Evolutionary conservation across 1,140 invertebrate species (phyloP).

Genomic region (Leptopilina boulardi): DNA sequence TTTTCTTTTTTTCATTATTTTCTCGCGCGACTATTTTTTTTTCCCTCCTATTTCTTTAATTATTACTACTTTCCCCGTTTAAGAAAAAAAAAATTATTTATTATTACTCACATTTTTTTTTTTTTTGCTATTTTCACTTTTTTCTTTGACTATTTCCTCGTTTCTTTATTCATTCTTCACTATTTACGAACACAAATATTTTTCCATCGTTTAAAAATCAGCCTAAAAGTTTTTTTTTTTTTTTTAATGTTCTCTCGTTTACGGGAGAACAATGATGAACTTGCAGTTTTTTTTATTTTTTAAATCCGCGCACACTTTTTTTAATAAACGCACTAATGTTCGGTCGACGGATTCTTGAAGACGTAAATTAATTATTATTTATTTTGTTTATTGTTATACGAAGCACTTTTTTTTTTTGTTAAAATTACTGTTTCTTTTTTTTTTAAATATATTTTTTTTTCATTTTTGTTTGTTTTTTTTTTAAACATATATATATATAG

Average conservation of each 20-base stretch:
- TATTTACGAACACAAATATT: too few relatives aligned
- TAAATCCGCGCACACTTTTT: slow-evolving; percentile 9
- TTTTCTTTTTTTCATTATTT: too few relatives aligned
- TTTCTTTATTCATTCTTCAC: too few relatives aligned
- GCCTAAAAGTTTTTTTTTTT: slow-evolving; percentile 44
- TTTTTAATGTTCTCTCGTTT: background rate
- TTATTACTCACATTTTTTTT: too few relatives aligned
- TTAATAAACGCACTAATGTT: slow-evolving; percentile 21
- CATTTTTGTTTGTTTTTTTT: slow-evolving; percentile 41
- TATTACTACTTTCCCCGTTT: too few relatives aligned
- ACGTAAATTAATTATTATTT: slow-evolving; percentile 28
- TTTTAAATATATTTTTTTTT: slow-evolving; percentile 53
- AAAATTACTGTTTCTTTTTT: slow-evolving; percentile 40
- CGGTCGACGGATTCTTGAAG: slow-evolving; percentile 14
- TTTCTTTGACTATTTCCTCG: too few relatives aligned
- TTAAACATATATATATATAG: too few relatives aligned
- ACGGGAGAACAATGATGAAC: background rate
- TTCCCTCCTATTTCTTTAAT: too few relatives aligned
- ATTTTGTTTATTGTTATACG: slow-evolving; percentile 16
- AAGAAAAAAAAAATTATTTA: too few relatives aligned
- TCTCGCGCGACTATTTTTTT: too few relatives aligned
- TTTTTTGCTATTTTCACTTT: too few relatives aligned
- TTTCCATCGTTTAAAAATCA: slow-evolving; percentile 47
- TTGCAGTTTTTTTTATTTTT: background rate
- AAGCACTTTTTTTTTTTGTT: slow-evolving; percentile 26